A percentile compares a stretch with the other conserved stretches of the same genome.
Evolutionary conservation across 2,888 invertebrate species (phyloP).

Genomic region (Nowickia ferox): DNA sequence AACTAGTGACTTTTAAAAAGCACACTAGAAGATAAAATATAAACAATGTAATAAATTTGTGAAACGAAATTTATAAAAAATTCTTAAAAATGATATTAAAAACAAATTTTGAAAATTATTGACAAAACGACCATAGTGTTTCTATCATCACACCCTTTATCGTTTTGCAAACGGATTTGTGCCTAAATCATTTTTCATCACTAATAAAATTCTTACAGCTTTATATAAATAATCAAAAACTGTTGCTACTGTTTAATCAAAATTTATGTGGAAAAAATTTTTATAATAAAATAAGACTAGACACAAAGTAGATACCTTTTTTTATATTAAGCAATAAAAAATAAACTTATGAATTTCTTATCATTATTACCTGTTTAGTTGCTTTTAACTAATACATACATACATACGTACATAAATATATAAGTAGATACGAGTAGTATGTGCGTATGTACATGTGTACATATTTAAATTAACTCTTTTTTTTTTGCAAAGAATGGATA

Average conservation of each 20-base stretch:
- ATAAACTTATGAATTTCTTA: background rate
- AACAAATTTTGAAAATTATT: too few relatives aligned
- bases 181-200: too few relatives aligned
- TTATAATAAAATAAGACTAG: slow-evolving; percentile 2
- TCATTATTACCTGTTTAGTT: too few relatives aligned
- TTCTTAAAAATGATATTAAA: too few relatives aligned
- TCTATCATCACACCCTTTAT: too few relatives aligned
- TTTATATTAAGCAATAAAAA: background rate
- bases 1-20: too few relatives aligned
- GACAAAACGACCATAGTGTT: too few relatives aligned
- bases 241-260: background rate
- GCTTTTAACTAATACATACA: background rate
- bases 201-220: background rate
- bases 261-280: background rate
- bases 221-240: background rate
- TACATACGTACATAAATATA: background rate
- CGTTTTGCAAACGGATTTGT: too few relatives aligned
- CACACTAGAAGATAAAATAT: too few relatives aligned
- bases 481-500: too few relatives aligned
- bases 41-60: too few relatives aligned
- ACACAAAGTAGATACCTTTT: background rate
- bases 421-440: background rate
- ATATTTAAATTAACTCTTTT: background rate
- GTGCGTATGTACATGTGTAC: background rate
- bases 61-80: too few relatives aligned